These are phyloP conservation scores for Atethmia centrago DNA, from an alignment of 2,888 invertebrate species.

Conservation along the genomic window DNA sequence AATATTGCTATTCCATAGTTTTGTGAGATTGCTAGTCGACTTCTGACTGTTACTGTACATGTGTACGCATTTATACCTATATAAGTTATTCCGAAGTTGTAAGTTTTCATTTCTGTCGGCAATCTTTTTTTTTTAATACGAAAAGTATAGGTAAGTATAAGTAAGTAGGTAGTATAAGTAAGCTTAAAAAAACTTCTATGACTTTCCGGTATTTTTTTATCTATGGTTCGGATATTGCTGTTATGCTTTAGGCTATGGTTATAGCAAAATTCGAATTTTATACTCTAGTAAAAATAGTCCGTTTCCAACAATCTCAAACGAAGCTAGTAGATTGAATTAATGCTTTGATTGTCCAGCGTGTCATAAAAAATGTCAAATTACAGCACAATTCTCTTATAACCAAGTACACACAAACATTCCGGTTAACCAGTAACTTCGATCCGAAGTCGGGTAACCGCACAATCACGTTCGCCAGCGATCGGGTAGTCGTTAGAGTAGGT, in stretches of 20 bases:
- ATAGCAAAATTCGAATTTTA: too few species aligned
- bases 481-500: conserved; percentile 62
- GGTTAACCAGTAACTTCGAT: conserved; percentile 22
- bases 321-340: not conserved
- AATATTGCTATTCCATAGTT: too few species aligned
- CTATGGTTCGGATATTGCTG: not conserved
- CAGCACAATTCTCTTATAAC: conserved; percentile 12
- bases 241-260: not conserved
- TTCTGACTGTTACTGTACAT: too few species aligned
- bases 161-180: too few species aligned
- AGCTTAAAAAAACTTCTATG: not conserved
- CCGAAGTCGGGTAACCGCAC: conserved; percentile 42
- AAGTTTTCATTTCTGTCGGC: too few species aligned
- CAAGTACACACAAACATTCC: conserved; percentile 19
- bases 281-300: not conserved
- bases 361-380: not conserved
- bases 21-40: too few species aligned
- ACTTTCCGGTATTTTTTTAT: not conserved
- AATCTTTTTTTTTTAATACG: not conserved
- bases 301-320: not conserved
- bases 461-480: conserved; percentile 41
- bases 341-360: not conserved
- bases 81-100: too few species aligned
- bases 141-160: too few species aligned
- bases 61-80: too few species aligned